Conservation (phyloP, 2,797 vertebrate species). For the Tokudaia muenninki region DNA sequence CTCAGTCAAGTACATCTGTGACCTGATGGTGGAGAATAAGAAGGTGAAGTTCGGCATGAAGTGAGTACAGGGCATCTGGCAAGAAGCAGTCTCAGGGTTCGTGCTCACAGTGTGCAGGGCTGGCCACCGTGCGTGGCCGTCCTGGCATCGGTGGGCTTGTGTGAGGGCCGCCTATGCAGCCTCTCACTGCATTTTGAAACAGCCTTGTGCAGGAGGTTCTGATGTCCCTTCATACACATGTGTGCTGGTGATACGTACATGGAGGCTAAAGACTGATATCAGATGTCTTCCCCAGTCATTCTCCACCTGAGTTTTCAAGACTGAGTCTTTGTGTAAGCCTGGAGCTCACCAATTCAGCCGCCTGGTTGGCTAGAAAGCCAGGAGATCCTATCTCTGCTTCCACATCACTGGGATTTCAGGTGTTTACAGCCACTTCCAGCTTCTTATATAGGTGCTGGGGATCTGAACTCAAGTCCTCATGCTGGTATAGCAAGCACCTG, state of each 20-base stretch:
- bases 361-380: background rate
- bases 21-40: conserved; percentile 99
- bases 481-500: background rate
- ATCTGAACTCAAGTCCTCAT: background rate
- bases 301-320: background rate
- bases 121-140: background rate
- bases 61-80: conserved; percentile 89
- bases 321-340: background rate
- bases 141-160: background rate
- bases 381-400: background rate
- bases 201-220: background rate
- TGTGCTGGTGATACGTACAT: background rate
- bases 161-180: background rate
- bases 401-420: background rate
- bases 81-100: background rate
- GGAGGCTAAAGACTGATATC: background rate
- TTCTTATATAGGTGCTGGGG: background rate
- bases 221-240: background rate
- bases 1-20: conserved; percentile 97
- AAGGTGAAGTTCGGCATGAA: conserved; percentile 99
- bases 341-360: background rate
- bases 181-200: background rate
- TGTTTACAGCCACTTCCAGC: background rate
- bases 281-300: background rate
- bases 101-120: background rate